phyloP scores from a whole-genome alignment of 2,888 invertebrate species.

The Lasioglossum vierecki region DNA sequence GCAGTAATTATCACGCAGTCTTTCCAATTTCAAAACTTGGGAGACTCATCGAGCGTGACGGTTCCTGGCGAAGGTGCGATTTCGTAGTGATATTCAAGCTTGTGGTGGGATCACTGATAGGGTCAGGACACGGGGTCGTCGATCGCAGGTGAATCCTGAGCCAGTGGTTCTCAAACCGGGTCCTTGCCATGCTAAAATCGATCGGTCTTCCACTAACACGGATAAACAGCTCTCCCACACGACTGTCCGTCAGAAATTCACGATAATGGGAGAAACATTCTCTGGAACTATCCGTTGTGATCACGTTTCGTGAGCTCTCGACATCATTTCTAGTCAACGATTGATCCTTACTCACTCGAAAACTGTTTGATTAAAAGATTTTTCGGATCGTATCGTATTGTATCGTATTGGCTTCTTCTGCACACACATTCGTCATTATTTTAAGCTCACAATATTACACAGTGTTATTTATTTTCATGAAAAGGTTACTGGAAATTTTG shows the following conservation, averaged over 20 bases:
- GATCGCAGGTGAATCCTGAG: constrained; percentile 71
- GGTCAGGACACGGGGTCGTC: constrained; percentile 71
- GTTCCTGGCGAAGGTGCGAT: constrained; percentile 21
- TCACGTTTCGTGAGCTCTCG: constrained; percentile 33
- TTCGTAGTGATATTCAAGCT: constrained; percentile 41
- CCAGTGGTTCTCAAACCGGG: constrained; percentile 64
- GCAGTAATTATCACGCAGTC: background rate
- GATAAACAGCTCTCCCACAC: constrained; percentile 52
- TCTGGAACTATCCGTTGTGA: constrained; percentile 28
- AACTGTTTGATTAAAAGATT: background rate
- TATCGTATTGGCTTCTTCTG: no score
- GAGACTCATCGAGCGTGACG: background rate
- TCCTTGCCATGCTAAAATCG: constrained; percentile 63
- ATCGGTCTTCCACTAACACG: constrained; percentile 63
- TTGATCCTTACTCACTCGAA: background rate
- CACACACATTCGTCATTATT: no score
- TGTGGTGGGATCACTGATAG: constrained; percentile 60
- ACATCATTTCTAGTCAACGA: constrained; percentile 17
- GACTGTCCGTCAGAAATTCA: constrained; percentile 59
- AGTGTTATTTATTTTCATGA: no score
- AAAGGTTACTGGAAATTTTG: no score
- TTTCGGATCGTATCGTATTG: background rate
- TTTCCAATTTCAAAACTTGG: background rate
- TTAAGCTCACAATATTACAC: no score
- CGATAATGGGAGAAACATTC: constrained; percentile 49